Evolutionary conservation across 2,888 invertebrate species (phyloP), one percentile per base, ranked within the genome.

Genomic region (Drosophila borborema): DNA sequence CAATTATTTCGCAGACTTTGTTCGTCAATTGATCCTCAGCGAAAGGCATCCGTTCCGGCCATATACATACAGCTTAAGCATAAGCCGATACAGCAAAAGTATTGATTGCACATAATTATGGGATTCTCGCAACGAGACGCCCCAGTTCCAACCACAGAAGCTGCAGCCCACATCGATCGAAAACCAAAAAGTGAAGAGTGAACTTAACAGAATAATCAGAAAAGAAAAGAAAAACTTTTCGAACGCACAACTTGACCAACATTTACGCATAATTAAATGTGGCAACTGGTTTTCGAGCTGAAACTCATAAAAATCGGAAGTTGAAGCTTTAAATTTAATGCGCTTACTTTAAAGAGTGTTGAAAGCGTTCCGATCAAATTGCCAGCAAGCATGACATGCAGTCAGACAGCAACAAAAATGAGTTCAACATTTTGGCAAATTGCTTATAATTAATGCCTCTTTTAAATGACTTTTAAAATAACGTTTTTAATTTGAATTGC

Each of bases 101-200:
- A 86, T 86, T 90, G 90, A 86, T 86, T 86, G 81, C 90, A 86
- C 76, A 88, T 89, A 86, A 89, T 88, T 86, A 89, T 83, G 63
- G 81, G 77, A 90, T 89, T 70, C 74, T 71, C 69, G 67, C 41
- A 74, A 53, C 55, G 66, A 58, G 61, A 58, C 68, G 67, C 54
- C 58, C 49, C 58, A 54, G 60, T 53, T 64, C 8, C 31, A 58
- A 48, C 28, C n/a, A 48, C 48, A 28, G 51, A n/a, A 58, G 31
- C 49, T 18, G 8, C 55, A 34, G 31, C 55, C 63, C 63, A 45
- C 18, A 61, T 3, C 20, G 53, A 36, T 16, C 34, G 16, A 20
- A 20, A 40, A 49, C 16, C 51, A n/a, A 56, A 58, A 76, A 77
- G 63, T 65, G 67, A 80, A 80, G 72, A 81, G 64, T 60, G 55